phyloP scores from a whole-genome alignment of 2,888 invertebrate genomes.

The Piscicola geometra region DNA sequence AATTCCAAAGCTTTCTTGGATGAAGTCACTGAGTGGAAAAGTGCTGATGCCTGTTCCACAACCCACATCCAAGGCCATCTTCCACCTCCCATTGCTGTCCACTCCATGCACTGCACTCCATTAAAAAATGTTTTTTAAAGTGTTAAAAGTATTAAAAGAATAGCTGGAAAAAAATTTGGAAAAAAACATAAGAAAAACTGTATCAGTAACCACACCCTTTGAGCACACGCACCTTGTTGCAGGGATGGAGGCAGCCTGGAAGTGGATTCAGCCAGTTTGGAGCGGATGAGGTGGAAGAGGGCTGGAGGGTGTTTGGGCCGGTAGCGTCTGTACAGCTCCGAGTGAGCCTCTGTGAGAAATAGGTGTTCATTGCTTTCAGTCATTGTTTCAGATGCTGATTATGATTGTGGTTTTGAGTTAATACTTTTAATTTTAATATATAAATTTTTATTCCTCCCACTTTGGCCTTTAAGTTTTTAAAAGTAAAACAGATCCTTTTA shows the following conservation, averaged over 20 bases:
- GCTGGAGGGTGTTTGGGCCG: constrained; percentile 29
- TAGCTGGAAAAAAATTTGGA: too few relatives aligned
- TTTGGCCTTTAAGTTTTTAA: too few relatives aligned
- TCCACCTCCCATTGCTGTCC: neutral
- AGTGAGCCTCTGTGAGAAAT: constrained; percentile 26
- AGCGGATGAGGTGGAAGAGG: constrained; percentile 20
- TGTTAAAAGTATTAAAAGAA: too few relatives aligned
- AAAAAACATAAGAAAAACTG: too few relatives aligned
- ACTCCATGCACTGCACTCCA: neutral
- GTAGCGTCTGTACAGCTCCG: constrained; percentile 31
- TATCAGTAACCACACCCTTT: too few relatives aligned
- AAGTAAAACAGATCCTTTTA: too few relatives aligned
- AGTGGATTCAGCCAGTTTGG: constrained; percentile 20
- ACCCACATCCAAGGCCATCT: constrained; percentile 23
- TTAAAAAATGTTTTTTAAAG: too few relatives aligned
- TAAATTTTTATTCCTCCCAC: too few relatives aligned
- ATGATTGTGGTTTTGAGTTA: too few relatives aligned
- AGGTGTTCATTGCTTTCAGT: neutral
- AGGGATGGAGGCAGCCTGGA: neutral
- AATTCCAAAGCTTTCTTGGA: constrained; percentile 13
- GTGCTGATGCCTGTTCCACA: constrained; percentile 32
- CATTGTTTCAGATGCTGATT: too few relatives aligned
- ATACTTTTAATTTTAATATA: too few relatives aligned
- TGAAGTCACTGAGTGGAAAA: constrained; percentile 13
- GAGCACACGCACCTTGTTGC: neutral